Evolutionary conservation across 2,888 invertebrate species (phyloP).

Genomic region (Platynereis dumerilii): DNA sequence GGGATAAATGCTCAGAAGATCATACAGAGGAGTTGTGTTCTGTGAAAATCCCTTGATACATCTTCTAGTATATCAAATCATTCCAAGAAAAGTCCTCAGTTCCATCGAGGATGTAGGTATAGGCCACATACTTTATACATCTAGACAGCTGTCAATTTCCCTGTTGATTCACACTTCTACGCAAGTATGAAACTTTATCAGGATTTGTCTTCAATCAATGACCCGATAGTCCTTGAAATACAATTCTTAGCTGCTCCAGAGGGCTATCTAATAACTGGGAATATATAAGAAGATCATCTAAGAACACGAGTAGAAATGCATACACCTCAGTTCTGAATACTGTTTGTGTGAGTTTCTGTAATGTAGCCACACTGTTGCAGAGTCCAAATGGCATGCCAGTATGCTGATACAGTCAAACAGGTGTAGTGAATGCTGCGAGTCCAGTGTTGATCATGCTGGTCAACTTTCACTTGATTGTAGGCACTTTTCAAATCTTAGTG

Average conservation of each 20-base stretch:
- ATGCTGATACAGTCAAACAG: slow-evolving; percentile 22
- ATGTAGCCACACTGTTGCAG: background rate
- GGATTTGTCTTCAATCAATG: too few species aligned
- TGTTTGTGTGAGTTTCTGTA: background rate
- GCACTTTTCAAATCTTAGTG: slow-evolving; percentile 28
- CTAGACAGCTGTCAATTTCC: background rate
- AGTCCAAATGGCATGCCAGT: slow-evolving; percentile 23
- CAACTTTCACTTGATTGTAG: slow-evolving; percentile 20
- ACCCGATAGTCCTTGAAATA: background rate
- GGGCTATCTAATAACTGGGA: background rate
- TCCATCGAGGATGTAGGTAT: background rate
- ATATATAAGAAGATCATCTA: background rate
- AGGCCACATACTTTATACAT: background rate
- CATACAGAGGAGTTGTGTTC: background rate
- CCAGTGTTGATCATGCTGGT: slow-evolving; percentile 15
- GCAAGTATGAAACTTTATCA: too few species aligned
- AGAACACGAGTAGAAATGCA: background rate
- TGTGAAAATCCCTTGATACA: background rate
- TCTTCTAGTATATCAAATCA: background rate
- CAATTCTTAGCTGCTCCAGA: background rate
- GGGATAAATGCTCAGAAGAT: background rate
- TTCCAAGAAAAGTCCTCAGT: background rate
- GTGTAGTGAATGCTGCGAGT: slow-evolving; percentile 25
- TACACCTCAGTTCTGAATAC: background rate
- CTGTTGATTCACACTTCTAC: too few species aligned